phyloP scores from a whole-genome alignment of 1,140 invertebrate species.

The Lordiphosa collinella region DNA sequence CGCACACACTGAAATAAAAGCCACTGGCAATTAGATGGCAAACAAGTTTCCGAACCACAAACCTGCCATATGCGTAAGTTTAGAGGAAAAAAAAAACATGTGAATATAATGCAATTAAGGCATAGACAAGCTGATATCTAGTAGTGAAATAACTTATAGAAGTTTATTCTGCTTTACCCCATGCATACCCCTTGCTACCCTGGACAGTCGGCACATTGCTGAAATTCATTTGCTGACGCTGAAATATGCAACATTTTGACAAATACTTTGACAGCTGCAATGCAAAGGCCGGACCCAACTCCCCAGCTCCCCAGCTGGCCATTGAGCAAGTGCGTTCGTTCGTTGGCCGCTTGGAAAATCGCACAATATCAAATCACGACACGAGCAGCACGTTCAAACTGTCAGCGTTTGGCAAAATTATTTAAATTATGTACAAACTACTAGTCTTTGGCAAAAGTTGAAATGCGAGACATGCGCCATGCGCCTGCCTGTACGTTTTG shows the following conservation, averaged over 20 bases:
- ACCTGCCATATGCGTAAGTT: constrained; percentile 10
- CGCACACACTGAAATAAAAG: constrained; percentile 38
- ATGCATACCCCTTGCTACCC: background rate
- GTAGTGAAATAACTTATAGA: no score
- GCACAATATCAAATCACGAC: constrained; percentile 54
- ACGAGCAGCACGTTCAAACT: constrained; percentile 51
- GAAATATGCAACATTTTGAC: constrained; percentile 71
- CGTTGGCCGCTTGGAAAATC: constrained; percentile 9
- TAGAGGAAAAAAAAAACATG: constrained; percentile 3
- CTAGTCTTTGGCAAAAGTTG: constrained; percentile 43
- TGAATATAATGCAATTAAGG: background rate
- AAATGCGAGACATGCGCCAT: constrained; percentile 70
- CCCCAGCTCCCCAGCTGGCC: constrained; percentile 21
- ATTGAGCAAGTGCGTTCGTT: constrained; percentile 13
- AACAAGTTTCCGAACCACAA: constrained; percentile 44
- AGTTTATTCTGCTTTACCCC: background rate
- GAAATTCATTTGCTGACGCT: constrained; percentile 56
- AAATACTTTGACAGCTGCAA: constrained; percentile 69
- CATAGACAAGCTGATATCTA: no score
- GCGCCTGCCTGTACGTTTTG: constrained; percentile 29
- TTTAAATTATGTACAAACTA: constrained; percentile 73
- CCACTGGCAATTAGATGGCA: constrained; percentile 54
- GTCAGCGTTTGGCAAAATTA: constrained; percentile 60
- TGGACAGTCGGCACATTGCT: constrained; percentile 23
- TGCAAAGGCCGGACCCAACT: constrained; percentile 23